Conservation (phyloP, 2,113 vertebrate species). For the Peucedramus taeniatus region DNA sequence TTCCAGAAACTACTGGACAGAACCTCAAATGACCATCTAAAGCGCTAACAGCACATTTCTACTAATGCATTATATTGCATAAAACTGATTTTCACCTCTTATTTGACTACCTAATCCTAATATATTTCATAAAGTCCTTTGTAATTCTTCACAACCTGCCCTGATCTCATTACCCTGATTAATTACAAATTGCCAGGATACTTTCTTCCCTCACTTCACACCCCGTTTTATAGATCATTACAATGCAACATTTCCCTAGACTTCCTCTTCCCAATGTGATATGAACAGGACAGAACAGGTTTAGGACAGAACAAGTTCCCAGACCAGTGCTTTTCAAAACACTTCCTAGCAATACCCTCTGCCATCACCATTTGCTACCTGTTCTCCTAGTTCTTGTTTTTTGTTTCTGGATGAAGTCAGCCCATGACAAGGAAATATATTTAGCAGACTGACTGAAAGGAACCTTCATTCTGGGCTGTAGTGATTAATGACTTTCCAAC, state of each 20-base stretch:
- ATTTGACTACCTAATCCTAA: background rate
- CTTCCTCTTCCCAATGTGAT: background rate
- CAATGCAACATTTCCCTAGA: background rate
- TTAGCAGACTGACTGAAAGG: background rate
- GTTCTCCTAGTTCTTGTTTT: background rate
- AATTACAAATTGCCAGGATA: background rate
- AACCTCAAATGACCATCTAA: background rate
- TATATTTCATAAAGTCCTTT: background rate
- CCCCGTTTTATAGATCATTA: background rate
- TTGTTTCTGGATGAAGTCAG: background rate
- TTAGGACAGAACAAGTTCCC: background rate
- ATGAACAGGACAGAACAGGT: background rate
- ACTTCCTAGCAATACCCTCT: background rate
- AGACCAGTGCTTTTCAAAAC: background rate
- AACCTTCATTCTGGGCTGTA: background rate
- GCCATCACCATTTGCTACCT: background rate
- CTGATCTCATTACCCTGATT: background rate
- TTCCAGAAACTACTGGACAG: background rate
- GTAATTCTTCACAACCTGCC: background rate
- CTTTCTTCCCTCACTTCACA: background rate
- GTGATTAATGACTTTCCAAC: background rate
- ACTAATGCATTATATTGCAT: background rate
- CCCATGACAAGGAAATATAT: background rate
- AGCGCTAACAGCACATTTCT: background rate
- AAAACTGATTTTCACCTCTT: background rate